Percentiles rank a stretch among this genome's conserved stretches.
phyloP scores from a whole-genome alignment of 2,797 vertebrate genomes.

The Jordanella pulchra region DNA sequence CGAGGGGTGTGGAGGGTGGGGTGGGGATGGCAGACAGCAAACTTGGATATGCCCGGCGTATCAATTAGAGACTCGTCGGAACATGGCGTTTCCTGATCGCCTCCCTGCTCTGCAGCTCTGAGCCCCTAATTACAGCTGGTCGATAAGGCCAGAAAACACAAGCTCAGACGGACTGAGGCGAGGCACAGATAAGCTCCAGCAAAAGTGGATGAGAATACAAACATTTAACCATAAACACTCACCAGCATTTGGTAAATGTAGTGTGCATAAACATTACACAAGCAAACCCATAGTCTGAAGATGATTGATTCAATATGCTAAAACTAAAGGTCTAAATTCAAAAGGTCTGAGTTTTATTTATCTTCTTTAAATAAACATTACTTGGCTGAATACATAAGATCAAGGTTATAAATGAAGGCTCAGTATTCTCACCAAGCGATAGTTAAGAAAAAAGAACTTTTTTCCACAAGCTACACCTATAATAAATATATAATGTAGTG shows the following conservation, averaged over 20 bases:
- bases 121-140: conserved; percentile 64
- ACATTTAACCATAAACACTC: conserved; percentile 19
- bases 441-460: no score
- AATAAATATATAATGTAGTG: no score
- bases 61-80: conserved; percentile 70
- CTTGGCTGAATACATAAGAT: neutral
- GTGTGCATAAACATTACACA: conserved; percentile 8
- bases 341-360: neutral
- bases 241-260: neutral
- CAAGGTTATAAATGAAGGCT: neutral
- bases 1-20: conserved; percentile 1
- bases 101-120: conserved; percentile 55
- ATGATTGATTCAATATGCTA: conserved; percentile 8
- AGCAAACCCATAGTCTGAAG: conserved; percentile 6
- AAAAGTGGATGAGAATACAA: conserved; percentile 21
- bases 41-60: conserved; percentile 58
- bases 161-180: conserved; percentile 38
- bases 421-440: neutral
- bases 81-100: conserved; percentile 59
- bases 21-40: conserved; percentile 6
- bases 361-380: neutral
- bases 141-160: conserved; percentile 64
- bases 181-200: conserved; percentile 47
- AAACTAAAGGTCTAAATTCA: neutral
- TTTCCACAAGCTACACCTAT: no score